Conservation (phyloP, 2,888 invertebrate genomes). For the Cenopis cana region DNA sequence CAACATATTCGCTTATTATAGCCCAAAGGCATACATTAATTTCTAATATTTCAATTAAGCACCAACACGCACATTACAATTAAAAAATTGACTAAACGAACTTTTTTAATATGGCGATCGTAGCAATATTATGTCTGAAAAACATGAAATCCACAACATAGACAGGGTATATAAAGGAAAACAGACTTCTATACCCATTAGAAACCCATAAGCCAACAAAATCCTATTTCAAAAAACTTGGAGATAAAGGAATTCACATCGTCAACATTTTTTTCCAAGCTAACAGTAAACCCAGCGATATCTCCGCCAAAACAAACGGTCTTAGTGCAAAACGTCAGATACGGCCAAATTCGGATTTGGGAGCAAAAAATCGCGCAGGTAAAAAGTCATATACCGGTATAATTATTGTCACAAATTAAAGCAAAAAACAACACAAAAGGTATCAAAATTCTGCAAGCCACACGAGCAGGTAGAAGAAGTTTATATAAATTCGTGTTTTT, state of each 20-base stretch:
- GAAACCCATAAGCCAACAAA: constrained; percentile 22
- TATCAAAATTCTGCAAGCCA: constrained; percentile 85
- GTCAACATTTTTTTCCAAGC: constrained; percentile 55
- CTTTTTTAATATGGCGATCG: too few species aligned
- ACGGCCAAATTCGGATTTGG: constrained; percentile 61
- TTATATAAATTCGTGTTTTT: constrained; percentile 74
- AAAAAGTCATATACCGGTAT: constrained; percentile 85
- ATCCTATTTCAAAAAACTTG: constrained; percentile 44
- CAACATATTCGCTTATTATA: too few species aligned
- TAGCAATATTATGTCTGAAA: too few species aligned
- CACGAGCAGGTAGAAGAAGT: constrained; percentile 82
- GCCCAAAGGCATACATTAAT: too few species aligned
- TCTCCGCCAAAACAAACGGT: constrained; percentile 75
- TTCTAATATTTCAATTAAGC: too few species aligned
- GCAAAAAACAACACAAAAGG: constrained; percentile 83
- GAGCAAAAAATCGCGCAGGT: constrained; percentile 76
- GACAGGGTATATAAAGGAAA: not conserved
- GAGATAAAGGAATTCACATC: constrained; percentile 51
- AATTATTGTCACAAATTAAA: constrained; percentile 84
- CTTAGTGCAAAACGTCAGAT: constrained; percentile 75
- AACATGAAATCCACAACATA: too few species aligned
- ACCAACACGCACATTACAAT: too few species aligned
- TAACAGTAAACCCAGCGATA: constrained; percentile 71
- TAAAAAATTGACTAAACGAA: too few species aligned
- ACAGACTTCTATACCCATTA: not conserved